Conservation (phyloP, 64 coral and sea anemone genomes). For the Dendrophyllia cribrosa region DNA sequence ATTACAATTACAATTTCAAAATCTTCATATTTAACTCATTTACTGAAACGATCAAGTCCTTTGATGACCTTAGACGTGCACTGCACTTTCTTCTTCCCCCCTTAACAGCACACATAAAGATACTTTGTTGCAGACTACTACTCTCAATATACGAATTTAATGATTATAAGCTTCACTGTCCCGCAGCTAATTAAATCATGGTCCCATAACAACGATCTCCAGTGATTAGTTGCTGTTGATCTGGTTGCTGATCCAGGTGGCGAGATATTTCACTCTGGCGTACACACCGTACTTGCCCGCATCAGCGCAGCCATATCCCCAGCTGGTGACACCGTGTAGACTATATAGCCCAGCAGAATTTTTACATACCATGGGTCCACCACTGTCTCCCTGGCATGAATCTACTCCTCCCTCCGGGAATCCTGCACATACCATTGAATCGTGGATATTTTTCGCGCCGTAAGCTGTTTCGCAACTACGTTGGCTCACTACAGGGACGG, state of each 20-base stretch:
- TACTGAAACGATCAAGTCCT: too few relatives aligned
- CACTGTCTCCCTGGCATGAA: constrained; percentile 73
- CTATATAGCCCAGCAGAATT: constrained; percentile 2
- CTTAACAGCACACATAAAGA: too few relatives aligned
- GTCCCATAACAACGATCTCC: not conserved
- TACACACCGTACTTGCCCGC: constrained; percentile 55
- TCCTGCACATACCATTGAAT: constrained; percentile 43
- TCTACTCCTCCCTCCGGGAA: constrained; percentile 19
- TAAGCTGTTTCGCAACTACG: constrained; percentile 35
- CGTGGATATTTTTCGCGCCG: not conserved
- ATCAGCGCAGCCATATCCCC: constrained; percentile 44
- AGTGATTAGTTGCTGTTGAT: constrained; percentile 16
- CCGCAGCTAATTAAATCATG: not conserved
- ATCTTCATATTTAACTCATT: too few relatives aligned
- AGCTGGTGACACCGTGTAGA: constrained; percentile 55
- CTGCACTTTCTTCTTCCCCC: too few relatives aligned
- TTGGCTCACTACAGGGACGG: constrained; percentile 64
- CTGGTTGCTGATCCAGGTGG: constrained; percentile 18
- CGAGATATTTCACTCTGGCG: constrained; percentile 51
- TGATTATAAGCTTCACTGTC: not conserved
- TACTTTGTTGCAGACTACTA: too few relatives aligned
- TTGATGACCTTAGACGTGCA: too few relatives aligned
- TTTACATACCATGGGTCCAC: constrained; percentile 50
- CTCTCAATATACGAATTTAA: too few relatives aligned
- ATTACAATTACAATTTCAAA: too few relatives aligned